A percentile compares a stretch with the other conserved stretches of the same genome.
Evolutionary conservation across 53 echinoderm and acorn worm genomes (phyloP).

Genomic region (Arbacia lixula): DNA sequence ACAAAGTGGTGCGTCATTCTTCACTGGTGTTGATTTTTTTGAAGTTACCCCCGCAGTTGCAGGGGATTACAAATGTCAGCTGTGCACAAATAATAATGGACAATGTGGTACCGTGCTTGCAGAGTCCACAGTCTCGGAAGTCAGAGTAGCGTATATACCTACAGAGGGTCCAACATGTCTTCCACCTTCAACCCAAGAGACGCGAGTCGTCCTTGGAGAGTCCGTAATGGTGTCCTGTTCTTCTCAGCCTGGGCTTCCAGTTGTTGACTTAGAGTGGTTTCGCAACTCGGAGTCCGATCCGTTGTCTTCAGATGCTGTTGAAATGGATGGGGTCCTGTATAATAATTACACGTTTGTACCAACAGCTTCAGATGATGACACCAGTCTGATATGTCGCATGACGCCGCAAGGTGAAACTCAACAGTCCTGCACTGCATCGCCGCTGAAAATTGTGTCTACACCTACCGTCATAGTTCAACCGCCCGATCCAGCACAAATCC

Average conservation of each 20-base stretch:
- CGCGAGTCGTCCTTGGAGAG: constrained; percentile 2
- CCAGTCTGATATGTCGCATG: not conserved
- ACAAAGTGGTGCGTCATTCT: not conserved
- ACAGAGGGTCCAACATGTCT: constrained; percentile 15
- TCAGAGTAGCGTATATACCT: not conserved
- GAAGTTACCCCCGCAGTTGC: not conserved
- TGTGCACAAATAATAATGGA: constrained; percentile 15
- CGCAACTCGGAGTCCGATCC: not conserved
- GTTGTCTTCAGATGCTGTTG: not conserved
- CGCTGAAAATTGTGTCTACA: constrained; percentile 1
- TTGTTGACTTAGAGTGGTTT: constrained; percentile 10
- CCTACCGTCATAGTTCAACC: constrained; percentile 6
- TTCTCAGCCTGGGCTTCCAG: constrained; percentile 30
- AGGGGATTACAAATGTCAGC: constrained; percentile 36
- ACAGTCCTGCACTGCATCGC: not conserved
- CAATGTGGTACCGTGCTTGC: not conserved
- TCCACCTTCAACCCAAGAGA: not conserved
- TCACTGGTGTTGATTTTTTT: not conserved
- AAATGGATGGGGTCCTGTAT: constrained; percentile 5
- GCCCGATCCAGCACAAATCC: not conserved
- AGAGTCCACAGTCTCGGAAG: constrained; percentile 1
- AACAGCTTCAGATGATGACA: not conserved
- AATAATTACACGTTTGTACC: constrained; percentile 23
- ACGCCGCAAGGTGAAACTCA: not conserved
- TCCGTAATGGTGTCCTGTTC: constrained; percentile 8